Conservation (phyloP, 2,113 vertebrate species). For the Ptyas mucosa region DNA sequence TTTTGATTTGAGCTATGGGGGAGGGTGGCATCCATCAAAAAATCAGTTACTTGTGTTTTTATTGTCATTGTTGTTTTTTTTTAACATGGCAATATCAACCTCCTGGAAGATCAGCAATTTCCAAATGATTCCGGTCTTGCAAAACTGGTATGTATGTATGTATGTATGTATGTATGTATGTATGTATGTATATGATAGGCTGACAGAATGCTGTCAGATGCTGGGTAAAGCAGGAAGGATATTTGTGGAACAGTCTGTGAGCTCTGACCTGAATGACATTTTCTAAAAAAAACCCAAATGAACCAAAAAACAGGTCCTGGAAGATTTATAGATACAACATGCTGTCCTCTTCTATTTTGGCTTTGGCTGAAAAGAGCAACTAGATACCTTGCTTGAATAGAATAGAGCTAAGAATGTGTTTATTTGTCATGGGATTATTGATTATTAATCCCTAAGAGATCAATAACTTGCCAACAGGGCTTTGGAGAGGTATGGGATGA, state of each 20-base stretch:
- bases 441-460: neutral
- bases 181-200: neutral
- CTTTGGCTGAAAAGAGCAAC: neutral
- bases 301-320: neutral
- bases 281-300: neutral
- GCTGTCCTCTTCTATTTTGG: neutral
- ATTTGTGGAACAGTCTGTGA: neutral
- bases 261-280: neutral
- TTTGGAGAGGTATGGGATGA: neutral
- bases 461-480: neutral
- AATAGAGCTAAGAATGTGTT: neutral
- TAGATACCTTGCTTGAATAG: neutral
- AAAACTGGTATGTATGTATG: neutral
- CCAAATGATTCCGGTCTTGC: neutral
- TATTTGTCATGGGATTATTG: neutral
- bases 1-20: neutral
- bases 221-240: neutral
- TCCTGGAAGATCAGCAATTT: neutral
- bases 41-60: neutral
- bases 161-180: neutral
- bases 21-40: neutral
- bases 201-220: neutral
- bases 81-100: neutral
- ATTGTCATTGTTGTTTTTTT: neutral
- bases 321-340: neutral